Conservation (phyloP, 2,113 vertebrate genomes). For the Serinus canaria region DNA sequence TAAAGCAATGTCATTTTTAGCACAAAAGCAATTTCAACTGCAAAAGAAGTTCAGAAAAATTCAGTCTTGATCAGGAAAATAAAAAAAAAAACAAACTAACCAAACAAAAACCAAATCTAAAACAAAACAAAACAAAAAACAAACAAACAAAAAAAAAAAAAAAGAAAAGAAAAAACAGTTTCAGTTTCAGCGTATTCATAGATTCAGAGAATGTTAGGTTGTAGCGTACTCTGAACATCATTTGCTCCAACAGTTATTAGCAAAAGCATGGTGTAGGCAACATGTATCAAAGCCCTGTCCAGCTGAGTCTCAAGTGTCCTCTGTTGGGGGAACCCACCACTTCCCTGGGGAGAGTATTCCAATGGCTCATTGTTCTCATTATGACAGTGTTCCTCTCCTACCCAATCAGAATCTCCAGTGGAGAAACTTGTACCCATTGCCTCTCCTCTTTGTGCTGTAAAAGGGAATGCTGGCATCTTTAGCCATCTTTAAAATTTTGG, state of each 20-base stretch:
- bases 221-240: neutral
- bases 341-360: neutral
- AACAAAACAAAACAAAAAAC: neutral
- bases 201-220: neutral
- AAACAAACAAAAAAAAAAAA: accelerated
- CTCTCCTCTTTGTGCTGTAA: neutral
- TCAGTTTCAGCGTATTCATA: neutral
- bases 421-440: neutral
- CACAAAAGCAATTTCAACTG: neutral
- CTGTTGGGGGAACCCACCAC: neutral
- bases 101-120: neutral
- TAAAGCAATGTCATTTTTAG: neutral
- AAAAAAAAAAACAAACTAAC: neutral
- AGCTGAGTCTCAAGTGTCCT: neutral
- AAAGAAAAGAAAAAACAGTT: accelerated
- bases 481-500: neutral
- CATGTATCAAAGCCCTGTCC: neutral
- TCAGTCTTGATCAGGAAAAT: neutral
- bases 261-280: accelerated
- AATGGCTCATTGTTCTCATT: neutral
- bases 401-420: neutral
- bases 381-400: neutral
- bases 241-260: neutral
- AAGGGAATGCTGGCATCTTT: neutral
- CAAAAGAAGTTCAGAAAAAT: neutral